These are phyloP conservation scores for Helicoverpa zea DNA, from an alignment of 1,140 invertebrate genomes.

Conservation along the genomic window DNA sequence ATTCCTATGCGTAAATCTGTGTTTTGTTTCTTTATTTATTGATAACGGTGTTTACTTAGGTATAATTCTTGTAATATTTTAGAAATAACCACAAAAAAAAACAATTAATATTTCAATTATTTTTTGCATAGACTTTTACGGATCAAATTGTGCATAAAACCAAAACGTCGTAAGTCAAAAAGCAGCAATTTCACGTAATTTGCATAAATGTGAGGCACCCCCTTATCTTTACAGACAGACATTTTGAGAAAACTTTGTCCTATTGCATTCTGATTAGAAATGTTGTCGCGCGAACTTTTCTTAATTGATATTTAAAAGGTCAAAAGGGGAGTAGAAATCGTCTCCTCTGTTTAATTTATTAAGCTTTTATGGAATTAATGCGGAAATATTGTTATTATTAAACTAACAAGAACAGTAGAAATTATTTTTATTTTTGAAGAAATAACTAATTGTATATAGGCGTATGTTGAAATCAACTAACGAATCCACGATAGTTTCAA, in stretches of 20 bases:
- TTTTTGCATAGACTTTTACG: neutral
- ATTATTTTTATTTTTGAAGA: neutral
- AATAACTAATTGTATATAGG: neutral
- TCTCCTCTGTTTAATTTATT: neutral
- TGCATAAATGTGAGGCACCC: constrained; percentile 78
- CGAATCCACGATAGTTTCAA: neutral
- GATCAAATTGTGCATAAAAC: neutral
- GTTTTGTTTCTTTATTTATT: too few species aligned
- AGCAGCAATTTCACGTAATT: constrained; percentile 67
- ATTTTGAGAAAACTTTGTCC: constrained; percentile 83
- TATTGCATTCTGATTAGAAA: constrained; percentile 79
- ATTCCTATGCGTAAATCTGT: neutral
- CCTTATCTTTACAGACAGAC: constrained; percentile 80
- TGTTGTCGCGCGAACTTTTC: constrained; percentile 8
- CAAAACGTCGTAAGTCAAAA: constrained; percentile 56
- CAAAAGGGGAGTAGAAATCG: constrained; percentile 55
- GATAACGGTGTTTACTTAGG: too few species aligned
- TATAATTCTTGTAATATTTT: too few species aligned
- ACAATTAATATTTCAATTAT: neutral
- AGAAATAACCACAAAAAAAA: neutral
- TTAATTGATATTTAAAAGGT: constrained; percentile 76
- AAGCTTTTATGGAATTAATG: neutral
- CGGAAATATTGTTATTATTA: neutral
- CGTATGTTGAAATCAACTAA: constrained; percentile 11
- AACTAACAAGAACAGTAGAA: neutral